phyloP scores from a whole-genome alignment of 64 coral and sea anemone species.

The Montipora capricornis region DNA sequence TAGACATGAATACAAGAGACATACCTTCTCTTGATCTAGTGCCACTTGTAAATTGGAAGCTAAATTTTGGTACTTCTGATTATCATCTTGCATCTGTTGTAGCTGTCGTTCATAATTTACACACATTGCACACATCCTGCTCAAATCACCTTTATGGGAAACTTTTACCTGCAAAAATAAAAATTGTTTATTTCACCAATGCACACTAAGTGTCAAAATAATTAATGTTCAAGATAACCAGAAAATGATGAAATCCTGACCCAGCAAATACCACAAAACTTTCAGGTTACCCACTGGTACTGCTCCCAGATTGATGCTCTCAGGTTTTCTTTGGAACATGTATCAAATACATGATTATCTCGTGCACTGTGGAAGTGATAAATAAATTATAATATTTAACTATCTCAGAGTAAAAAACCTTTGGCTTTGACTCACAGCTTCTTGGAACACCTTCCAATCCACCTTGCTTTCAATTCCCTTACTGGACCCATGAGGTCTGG shows the following conservation, averaged over 20 bases:
- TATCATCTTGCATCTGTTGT: conserved; percentile 88
- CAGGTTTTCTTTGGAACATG: too few species aligned
- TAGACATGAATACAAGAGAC: too few species aligned
- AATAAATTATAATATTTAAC: too few species aligned
- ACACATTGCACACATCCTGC: conserved; percentile 95
- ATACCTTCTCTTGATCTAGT: conserved; percentile 93
- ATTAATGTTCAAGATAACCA: too few species aligned
- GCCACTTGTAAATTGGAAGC: conserved; percentile 84
- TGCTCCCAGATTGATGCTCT: too few species aligned
- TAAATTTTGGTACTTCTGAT: conserved; percentile 89
- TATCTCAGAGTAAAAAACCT: not conserved
- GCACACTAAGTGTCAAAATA: too few species aligned
- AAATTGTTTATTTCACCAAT: not conserved
- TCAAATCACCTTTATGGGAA: conserved; percentile 71
- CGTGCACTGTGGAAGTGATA: too few species aligned
- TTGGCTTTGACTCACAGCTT: conserved; percentile 69
- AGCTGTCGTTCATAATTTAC: conserved; percentile 93
- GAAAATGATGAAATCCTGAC: too few species aligned
- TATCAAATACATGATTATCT: too few species aligned
- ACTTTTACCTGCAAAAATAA: conserved; percentile 83
- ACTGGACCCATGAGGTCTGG: conserved; percentile 9
- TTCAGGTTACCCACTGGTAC: too few species aligned
- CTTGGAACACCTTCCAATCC: conserved; percentile 90
- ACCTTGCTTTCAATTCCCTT: conserved; percentile 67
- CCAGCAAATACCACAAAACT: too few species aligned